Evolutionary conservation across 2,113 vertebrate genomes (phyloP), one percentile per base, ranked within the genome.

Genomic region (Taxidea taxus): DNA sequence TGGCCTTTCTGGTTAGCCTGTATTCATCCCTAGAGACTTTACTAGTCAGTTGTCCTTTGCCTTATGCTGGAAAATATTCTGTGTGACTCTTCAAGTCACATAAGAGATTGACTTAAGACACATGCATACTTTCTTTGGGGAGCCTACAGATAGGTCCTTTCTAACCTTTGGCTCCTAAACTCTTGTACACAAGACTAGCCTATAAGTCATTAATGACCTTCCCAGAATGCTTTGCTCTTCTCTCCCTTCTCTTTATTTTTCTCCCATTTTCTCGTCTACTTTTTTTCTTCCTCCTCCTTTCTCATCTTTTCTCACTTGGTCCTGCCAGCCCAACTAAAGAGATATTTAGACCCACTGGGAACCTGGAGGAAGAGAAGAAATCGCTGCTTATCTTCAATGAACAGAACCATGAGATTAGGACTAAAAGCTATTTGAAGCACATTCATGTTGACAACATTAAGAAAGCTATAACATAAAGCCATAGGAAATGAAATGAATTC

Each of bases 311-410:
- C 27, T 81, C 20, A 13, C 42, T 29, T 80, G 23, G 66, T 83
- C 12, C 66, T 86, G 86, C 56, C 82, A 62, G n/a, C 18, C 91
- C 12, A 74, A 86, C 78, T 21, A 92, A 91, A 14, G 47, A 64
- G 13, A 7, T 86, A 51, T 87, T 95, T 93, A 87, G 54, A 72
- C 31, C 60, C 56, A 20, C 10, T n/a, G 31, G 89, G 37, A 44
- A 94, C 20, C 16, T 74, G 44, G 3, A 72, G 25, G 16, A 83
- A 94, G 92, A 81, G 70, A 70, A 93, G 68, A 82, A 94, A 74
- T 31, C 10, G 21, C 64, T 60, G 49, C 92, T 98, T 98, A 94
- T 97, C 96, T 92, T 72, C 87, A 88, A 18, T 34, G 51, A 94
- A 54, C 96, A 97, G 85, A 95, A 88, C 29, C 44, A 84, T 11